Evolutionary conservation across 2,888 invertebrate species (phyloP), one percentile per base, ranked within the genome.

Genomic region (Caenorhabditis sinica): DNA sequence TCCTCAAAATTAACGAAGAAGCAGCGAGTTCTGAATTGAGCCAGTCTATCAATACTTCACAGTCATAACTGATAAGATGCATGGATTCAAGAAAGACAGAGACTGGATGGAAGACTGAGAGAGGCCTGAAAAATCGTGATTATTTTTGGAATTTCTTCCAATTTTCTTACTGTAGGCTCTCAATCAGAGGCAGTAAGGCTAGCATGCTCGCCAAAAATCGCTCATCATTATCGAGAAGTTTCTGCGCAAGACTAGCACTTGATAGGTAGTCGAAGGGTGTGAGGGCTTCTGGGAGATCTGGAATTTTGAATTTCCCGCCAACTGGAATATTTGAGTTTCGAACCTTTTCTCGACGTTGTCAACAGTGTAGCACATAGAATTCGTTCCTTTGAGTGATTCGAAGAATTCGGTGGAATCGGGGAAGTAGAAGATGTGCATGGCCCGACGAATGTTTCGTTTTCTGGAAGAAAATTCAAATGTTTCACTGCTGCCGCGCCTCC

Each of bases 191-290:
- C 13, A 82, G 43, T 0, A 82, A 40, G 9, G 49, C 40, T 33
- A 71, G 49, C 23, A 65, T 53, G 20, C 58, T 66, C n/a, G 76
- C 63, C 51, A 84, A 43, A 71, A 73, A 84, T 61, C 84, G 49
- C 11, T 84, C 84, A 66, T 84, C 84, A 33, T 81, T 81, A 28
- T 81, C 66, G 45, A 81, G 28, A n/a, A 84, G 63, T 36, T 72
- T 81, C 49, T 84, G 72, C 2, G 74, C 20, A 4, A 83, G 63
- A 63, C 49, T 43, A 3, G 69, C 69, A 36, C 45, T 45, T 0
- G 82, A 63, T 13, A 36, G 53, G 61, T 75, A 82, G 36, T 36
- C 40, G 4, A 45, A 53, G 1, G 65, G 53, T 0, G 33, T 5
- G 0, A 79, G 65, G 20, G 33, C 20, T 15, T 30, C 1, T 0